Percentiles rank a stretch among this genome's conserved stretches.
phyloP scores from a whole-genome alignment of 2,888 invertebrate genomes.

The Trichacis sp. region DNA sequence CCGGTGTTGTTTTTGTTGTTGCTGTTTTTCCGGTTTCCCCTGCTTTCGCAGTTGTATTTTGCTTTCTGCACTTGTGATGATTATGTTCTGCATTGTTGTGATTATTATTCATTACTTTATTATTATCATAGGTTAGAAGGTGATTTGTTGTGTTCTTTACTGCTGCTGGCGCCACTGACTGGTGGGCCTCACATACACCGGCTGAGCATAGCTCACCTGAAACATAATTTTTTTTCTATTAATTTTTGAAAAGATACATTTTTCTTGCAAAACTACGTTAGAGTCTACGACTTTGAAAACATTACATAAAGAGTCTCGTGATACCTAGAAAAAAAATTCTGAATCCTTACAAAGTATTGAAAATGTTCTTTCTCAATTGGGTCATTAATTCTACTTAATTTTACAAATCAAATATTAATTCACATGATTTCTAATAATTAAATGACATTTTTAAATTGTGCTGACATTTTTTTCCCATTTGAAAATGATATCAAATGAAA shows the following conservation, averaged over 20 bases:
- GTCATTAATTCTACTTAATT: too few species aligned
- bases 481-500: too few species aligned
- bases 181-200: conserved; percentile 66
- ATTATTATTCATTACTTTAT: conserved; percentile 60
- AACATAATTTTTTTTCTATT: conserved; percentile 33
- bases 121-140: conserved; percentile 67
- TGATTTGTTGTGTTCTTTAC: conserved; percentile 66
- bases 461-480: too few species aligned
- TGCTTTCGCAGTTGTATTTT: conserved; percentile 37
- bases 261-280: too few species aligned
- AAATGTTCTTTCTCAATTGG: too few species aligned
- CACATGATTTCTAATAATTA: too few species aligned
- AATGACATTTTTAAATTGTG: too few species aligned
- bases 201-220: conserved; percentile 67
- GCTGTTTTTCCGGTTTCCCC: conserved; percentile 31
- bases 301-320: too few species aligned
- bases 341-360: too few species aligned
- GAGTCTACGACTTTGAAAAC: too few species aligned
- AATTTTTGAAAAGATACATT: not conserved
- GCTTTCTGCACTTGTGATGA: conserved; percentile 68
- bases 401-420: too few species aligned
- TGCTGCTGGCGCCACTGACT: conserved; percentile 66
- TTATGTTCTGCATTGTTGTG: conserved; percentile 68
- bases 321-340: too few species aligned
- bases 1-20: conserved; percentile 55